A percentile compares a stretch with the other conserved stretches of the same genome.
phyloP scores from a whole-genome alignment of 2,797 vertebrate species.

The Lacerta viridis region DNA sequence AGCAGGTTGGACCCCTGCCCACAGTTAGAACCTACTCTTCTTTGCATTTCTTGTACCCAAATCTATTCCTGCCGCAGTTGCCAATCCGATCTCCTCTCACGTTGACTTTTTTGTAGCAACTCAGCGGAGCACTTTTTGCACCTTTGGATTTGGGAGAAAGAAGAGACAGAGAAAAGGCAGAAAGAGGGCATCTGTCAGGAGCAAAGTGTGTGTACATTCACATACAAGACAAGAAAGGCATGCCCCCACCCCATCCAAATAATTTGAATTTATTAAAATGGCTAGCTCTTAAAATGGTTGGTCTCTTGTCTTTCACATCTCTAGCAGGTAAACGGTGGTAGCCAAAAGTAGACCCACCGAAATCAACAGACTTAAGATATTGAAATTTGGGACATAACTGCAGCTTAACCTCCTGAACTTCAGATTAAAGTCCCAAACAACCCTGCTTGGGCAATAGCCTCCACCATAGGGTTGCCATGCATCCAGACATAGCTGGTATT shows the following conservation, averaged over 20 bases:
- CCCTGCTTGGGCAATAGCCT: too few relatives aligned
- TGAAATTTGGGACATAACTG: too few relatives aligned
- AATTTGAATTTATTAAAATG: too few relatives aligned
- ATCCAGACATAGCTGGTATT: too few relatives aligned
- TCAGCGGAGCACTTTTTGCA: conserved; percentile 12
- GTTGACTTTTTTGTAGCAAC: conserved; percentile 32
- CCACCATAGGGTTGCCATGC: too few relatives aligned
- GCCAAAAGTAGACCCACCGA: too few relatives aligned
- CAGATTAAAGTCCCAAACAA: too few relatives aligned
- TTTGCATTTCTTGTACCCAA: conserved; percentile 21
- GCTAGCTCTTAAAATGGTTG: not conserved
- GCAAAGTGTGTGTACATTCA: not conserved
- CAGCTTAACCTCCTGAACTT: too few relatives aligned
- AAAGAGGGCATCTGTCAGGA: not conserved
- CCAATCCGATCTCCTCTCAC: conserved; percentile 24
- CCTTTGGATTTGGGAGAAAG: not conserved
- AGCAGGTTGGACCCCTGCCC: not conserved
- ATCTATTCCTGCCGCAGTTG: conserved; percentile 1
- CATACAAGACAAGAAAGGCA: not conserved
- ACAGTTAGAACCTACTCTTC: conserved; percentile 6
- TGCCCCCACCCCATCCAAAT: too few relatives aligned
- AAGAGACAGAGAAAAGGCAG: too few relatives aligned
- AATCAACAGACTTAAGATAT: too few relatives aligned
- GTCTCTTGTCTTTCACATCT: not conserved
- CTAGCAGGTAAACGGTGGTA: too few relatives aligned